These are phyloP conservation scores for Prochilodus magdalenae DNA, from an alignment of 2,113 vertebrate genomes.

Conservation along the genomic window DNA sequence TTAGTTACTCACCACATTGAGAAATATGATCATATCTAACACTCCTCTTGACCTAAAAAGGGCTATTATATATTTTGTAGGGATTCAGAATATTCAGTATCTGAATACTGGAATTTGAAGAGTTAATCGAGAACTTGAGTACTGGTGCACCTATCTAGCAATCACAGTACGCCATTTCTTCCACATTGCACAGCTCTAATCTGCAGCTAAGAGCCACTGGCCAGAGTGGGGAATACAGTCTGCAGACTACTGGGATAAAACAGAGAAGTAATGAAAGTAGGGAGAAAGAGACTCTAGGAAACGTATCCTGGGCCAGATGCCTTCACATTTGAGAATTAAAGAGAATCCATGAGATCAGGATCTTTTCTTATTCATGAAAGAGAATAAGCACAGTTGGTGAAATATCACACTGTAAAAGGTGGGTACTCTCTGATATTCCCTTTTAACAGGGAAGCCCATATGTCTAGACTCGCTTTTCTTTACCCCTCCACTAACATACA, in stretches of 20 bases:
- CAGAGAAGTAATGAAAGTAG: not conserved
- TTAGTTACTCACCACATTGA: too few relatives aligned
- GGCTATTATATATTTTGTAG: too few relatives aligned
- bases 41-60: too few relatives aligned
- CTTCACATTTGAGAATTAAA: constrained; percentile 20
- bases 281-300: constrained; percentile 5
- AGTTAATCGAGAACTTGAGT: too few relatives aligned
- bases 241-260: not conserved
- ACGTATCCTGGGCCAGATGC: not conserved
- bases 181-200: not conserved
- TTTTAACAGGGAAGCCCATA: not conserved
- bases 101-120: too few relatives aligned
- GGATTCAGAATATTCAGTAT: too few relatives aligned
- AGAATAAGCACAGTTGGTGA: constrained; percentile 9
- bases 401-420: not conserved
- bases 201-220: too few relatives aligned
- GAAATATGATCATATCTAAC: too few relatives aligned
- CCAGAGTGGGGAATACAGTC: not conserved
- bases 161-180: too few relatives aligned
- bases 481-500: not conserved
- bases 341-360: constrained; percentile 27
- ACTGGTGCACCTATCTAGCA: too few relatives aligned
- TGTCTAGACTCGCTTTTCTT: not conserved
- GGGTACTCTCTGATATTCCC: not conserved
- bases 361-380: constrained; percentile 18